Evolutionary conservation across 92 coral and sea anemone species (phyloP), one percentile per base, ranked within the genome.

Genomic region (Siderastrea radians): DNA sequence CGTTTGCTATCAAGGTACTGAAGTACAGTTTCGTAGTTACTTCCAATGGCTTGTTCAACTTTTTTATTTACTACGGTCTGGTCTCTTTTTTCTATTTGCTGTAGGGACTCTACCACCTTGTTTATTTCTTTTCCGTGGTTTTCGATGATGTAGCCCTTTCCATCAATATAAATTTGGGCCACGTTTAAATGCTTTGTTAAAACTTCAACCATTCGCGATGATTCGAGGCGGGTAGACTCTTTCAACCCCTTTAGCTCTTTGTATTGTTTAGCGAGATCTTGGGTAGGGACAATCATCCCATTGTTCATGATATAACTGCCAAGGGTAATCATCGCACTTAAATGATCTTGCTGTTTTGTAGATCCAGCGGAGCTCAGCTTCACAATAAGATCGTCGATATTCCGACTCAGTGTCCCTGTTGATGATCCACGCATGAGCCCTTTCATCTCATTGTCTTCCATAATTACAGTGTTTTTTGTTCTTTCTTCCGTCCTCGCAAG

Each of bases 71-170:
- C 38, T 26, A 26, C 38, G 38, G 38, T 26, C 38, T 26, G 38
- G 38, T 26, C 38, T 26, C 38, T 26, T 26, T 26, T 26, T 26
- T 26, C 38, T 26, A 26, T 26, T 26, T 48, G 75, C 57, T 0
- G 84, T 66, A 45, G 5, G 7, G 88, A 75, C 53, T 72, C 47
- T 5, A 89, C 48, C 5, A 86, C 48, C 8, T 69, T 57, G 48
- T 48, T 45, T 1, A 77, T 70, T 13, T 74, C 77, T 9, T 38
- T 16, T 7, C 90, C 86, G 1, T 19, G 70, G 70, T 86, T 89
- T 78, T 81, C 91, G 65, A 26, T 26, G 38, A 26, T 26, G 38
- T 26, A 26, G 38, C 38, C 38, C 38, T 26, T 26, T 26, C 38
- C 38, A 26, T 26, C 38, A 26, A 26, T 26, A 26, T 26, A 26